A percentile compares a stretch with the other conserved stretches of the same genome.
Conservation (phyloP, 2,888 invertebrate species). For the Ormyrus pomaceus region DNA sequence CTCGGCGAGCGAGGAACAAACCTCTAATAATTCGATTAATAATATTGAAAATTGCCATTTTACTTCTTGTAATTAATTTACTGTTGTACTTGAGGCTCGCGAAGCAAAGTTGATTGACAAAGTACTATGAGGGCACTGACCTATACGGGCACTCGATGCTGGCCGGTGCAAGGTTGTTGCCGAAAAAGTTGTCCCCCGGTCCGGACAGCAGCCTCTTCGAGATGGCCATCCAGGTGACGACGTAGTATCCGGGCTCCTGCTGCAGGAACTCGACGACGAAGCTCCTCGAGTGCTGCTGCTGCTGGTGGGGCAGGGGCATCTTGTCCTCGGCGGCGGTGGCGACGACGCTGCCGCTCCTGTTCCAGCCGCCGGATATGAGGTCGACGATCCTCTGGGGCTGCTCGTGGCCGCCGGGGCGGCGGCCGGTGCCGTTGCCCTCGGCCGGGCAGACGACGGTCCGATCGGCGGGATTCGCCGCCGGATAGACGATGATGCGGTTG, state of each 20-base stretch:
- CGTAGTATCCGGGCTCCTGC: constrained; percentile 84
- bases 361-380: constrained; percentile 59
- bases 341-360: constrained; percentile 55
- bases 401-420: constrained; percentile 44
- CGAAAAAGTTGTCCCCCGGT: constrained; percentile 62
- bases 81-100: no score
- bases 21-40: no score
- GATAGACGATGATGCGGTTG: constrained; percentile 85
- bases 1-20: no score
- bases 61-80: no score
- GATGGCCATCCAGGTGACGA: constrained; percentile 87
- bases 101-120: no score
- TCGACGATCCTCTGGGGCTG: constrained; percentile 59
- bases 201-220: constrained; percentile 79
- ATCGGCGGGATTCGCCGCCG: constrained; percentile 81
- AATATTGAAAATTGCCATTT: no score
- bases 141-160: constrained; percentile 85
- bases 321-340: constrained; percentile 58
- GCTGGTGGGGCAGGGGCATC: constrained; percentile 44
- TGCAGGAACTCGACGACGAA: constrained; percentile 87
- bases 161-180: constrained; percentile 62
- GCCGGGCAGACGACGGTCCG: constrained; percentile 84
- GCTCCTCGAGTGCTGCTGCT: constrained; percentile 80
- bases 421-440: constrained; percentile 64
- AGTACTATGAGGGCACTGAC: constrained; percentile 72